Evolutionary conservation across 2,797 vertebrate species (phyloP).

Genomic region (Poecilia picta): DNA sequence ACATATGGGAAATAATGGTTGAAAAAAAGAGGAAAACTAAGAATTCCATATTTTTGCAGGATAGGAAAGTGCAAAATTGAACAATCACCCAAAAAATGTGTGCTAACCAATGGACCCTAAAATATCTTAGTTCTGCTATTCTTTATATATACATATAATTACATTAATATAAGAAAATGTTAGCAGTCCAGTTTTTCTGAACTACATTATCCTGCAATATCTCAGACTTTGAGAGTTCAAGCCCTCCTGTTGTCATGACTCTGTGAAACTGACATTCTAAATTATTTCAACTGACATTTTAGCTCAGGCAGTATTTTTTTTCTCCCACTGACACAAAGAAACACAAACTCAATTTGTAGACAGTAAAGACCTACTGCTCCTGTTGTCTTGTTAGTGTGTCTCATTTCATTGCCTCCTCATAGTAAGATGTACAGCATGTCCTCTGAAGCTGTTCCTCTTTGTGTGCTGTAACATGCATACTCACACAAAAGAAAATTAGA

Average conservation of each 20-base stretch:
- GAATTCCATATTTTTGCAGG: neutral
- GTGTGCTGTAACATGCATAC: constrained; percentile 25
- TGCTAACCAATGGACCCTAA: neutral
- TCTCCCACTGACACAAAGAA: neutral
- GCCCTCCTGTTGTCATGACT: neutral
- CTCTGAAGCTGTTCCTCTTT: constrained; percentile 14
- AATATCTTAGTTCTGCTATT: neutral
- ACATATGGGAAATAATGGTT: neutral
- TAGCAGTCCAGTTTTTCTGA: too few relatives aligned
- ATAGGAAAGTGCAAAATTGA: neutral
- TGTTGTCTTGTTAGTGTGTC: constrained; percentile 47
- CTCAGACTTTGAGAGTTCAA: neutral
- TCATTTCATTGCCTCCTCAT: constrained; percentile 25
- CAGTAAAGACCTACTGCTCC: neutral
- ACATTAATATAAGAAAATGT: too few relatives aligned
- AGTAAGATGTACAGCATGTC: neutral
- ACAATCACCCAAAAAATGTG: neutral
- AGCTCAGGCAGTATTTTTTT: neutral
- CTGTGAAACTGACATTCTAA: neutral
- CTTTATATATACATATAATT: neutral
- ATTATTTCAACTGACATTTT: neutral
- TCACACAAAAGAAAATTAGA: constrained; percentile 16
- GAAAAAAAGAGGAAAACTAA: neutral
- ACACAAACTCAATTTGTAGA: neutral
- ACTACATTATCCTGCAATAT: neutral